Percentiles rank a stretch among this genome's conserved stretches.
Evolutionary conservation across 1,140 invertebrate species (phyloP).

Genomic region (Nixonia krombeini): DNA sequence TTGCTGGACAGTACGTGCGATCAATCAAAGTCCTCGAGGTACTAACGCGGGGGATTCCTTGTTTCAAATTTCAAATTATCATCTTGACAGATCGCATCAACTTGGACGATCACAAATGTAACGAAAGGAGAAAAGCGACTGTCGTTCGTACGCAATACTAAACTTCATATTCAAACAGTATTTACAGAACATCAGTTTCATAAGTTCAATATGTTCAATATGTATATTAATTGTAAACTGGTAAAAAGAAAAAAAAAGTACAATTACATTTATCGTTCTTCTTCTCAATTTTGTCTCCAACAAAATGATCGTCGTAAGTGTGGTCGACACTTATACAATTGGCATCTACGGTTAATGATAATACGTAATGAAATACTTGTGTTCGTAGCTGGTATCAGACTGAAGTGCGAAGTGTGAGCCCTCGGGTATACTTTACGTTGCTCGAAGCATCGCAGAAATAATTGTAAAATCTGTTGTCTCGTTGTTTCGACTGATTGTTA

Average conservation of each 20-base stretch:
- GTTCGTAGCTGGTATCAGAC: conserved; percentile 49
- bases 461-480: conserved; percentile 44
- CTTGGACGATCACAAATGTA: conserved; percentile 12
- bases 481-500: conserved; percentile 44
- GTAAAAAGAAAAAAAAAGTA: too few species aligned
- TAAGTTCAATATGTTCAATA: too few species aligned
- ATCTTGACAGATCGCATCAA: conserved; percentile 13
- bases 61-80: conserved; percentile 28
- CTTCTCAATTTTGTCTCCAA: too few species aligned
- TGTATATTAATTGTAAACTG: too few species aligned
- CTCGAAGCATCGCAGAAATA: conserved; percentile 60
- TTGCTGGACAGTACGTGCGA: conserved; percentile 22
- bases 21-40: conserved; percentile 37
- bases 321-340: too few species aligned
- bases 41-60: conserved; percentile 18
- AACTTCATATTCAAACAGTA: too few species aligned
- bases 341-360: too few species aligned
- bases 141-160: too few species aligned
- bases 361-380: not conserved
- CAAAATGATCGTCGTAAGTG: too few species aligned
- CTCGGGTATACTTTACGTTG: conserved; percentile 59
- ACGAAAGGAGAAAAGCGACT: too few species aligned
- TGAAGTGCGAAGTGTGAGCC: conserved; percentile 56
- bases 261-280: too few species aligned
- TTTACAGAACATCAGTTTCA: too few species aligned